A percentile compares a stretch with the other conserved stretches of the same genome.
These are phyloP conservation scores for Plotosus lineatus DNA, from an alignment of 2,113 vertebrate genomes.

Conservation along the genomic window DNA sequence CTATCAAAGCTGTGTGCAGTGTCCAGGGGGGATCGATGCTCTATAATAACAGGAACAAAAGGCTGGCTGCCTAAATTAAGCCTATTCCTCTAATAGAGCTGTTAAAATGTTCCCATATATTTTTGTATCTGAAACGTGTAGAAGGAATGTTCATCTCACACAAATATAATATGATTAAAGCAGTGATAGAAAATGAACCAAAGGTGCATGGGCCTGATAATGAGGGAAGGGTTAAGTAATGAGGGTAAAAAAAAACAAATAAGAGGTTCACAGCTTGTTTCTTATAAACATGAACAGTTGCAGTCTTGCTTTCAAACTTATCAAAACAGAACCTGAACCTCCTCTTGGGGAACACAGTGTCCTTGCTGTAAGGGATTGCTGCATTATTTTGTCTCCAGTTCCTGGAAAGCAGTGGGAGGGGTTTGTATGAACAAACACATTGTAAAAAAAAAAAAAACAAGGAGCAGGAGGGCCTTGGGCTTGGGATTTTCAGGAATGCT, in stretches of 20 bases:
- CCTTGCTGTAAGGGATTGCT: constrained; percentile 36
- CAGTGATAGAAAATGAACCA: background rate
- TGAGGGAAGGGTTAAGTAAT: background rate
- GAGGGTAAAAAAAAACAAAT: background rate
- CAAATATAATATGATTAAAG: background rate
- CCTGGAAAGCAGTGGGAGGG: constrained; percentile 26
- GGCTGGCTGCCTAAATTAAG: constrained; percentile 29
- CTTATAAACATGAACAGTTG: constrained; percentile 9
- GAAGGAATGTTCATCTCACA: background rate
- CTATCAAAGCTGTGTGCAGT: constrained; percentile 6
- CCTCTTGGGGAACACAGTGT: constrained; percentile 59
- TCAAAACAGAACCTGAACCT: constrained; percentile 50
- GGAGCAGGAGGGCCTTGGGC: background rate
- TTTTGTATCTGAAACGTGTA: constrained; percentile 6
- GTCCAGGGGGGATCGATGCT: background rate
- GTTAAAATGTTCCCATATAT: background rate
- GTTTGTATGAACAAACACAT: constrained; percentile 32
- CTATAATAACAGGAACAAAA: constrained; percentile 40
- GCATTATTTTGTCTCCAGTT: constrained; percentile 42
- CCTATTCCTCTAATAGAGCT: constrained; percentile 7
- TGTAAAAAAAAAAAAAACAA: background rate
- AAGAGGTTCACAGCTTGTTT: constrained; percentile 44
- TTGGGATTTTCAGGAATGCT: constrained; percentile 50
- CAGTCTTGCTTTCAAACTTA: background rate
- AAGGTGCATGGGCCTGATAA: background rate